phyloP scores from a whole-genome alignment of 2,888 invertebrate species.

The Andrena hattorfiana region DNA sequence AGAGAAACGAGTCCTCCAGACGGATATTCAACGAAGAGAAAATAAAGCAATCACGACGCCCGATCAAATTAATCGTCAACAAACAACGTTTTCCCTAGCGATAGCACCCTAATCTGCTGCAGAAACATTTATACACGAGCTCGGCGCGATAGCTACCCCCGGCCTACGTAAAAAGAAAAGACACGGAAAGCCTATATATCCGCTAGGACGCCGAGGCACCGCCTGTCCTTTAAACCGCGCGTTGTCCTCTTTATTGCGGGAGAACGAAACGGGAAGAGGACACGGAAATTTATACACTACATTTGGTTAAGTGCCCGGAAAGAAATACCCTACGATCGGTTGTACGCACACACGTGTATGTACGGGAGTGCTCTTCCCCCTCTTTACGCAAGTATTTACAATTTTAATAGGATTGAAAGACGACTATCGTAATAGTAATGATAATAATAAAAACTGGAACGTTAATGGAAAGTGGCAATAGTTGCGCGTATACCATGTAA shows the following conservation, averaged over 20 bases:
- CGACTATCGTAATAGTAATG: constrained; percentile 52
- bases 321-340: constrained; percentile 60
- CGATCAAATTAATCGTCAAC: constrained; percentile 62
- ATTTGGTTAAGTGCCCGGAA: constrained; percentile 72
- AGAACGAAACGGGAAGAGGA: constrained; percentile 26
- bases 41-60: constrained; percentile 56
- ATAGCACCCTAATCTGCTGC: constrained; percentile 69
- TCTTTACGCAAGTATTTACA: constrained; percentile 67
- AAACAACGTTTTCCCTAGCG: constrained; percentile 52
- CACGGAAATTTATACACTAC: constrained; percentile 69
- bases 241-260: constrained; percentile 62
- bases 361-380: constrained; percentile 46
- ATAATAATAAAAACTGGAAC: constrained; percentile 69
- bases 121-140: constrained; percentile 63
- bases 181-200: constrained; percentile 67
- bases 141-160: constrained; percentile 32
- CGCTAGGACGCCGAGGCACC: constrained; percentile 59
- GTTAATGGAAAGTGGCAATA: constrained; percentile 75
- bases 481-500: constrained; percentile 52
- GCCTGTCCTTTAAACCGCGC: constrained; percentile 28
- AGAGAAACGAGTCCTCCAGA: constrained; percentile 38
- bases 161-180: constrained; percentile 49
- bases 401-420: constrained; percentile 63
- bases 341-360: constrained; percentile 62
- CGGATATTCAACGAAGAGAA: constrained; percentile 11